Evolutionary conservation across 2,888 invertebrate species (phyloP), one percentile per base, ranked within the genome.

Genomic region (Tachina grossa): DNA sequence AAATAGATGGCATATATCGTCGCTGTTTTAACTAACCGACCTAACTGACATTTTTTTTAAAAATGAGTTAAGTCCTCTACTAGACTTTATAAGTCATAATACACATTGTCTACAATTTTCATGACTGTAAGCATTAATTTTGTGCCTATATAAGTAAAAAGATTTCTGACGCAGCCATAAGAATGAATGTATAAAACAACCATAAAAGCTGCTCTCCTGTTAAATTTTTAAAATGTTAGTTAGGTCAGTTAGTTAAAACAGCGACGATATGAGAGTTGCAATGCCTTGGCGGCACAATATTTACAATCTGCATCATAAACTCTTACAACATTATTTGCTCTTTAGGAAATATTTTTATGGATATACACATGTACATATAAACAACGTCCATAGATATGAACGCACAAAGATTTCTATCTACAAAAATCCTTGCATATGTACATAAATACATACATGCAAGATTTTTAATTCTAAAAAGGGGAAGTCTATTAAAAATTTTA

Each of bases 201-300:
- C n/a, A n/a, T n/a, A n/a, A n/a, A n/a, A n/a, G n/a, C n/a, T n/a
- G n/a, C n/a, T n/a, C n/a, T n/a, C n/a, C n/a, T n/a, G n/a, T n/a
- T n/a, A n/a, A n/a, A n/a, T n/a, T n/a, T n/a, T n/a, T n/a, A n/a
- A n/a, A n/a, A n/a, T n/a, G n/a, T n/a, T n/a, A n/a, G n/a, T n/a
- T n/a, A n/a, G n/a, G n/a, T n/a, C n/a, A n/a, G n/a, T n/a, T n/a
- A n/a, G n/a, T n/a, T n/a, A n/a, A n/a, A n/a, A n/a, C n/a, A n/a
- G n/a, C n/a, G n/a, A n/a, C n/a, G n/a, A n/a, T n/a, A 47, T 66
- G 72, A 83, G 75, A 76, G 83, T 72, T 83, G 78, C 83, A 83
- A 72, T 83, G 74, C 79, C 74, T 78, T 83, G 63, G 83, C 83
- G 83, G 83, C 74, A 74, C 47, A 78, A 74, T 66, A 68, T 83